Percentiles rank a stretch among this genome's conserved stretches.
These are phyloP conservation scores for Tychaedon coryphoeus DNA, from an alignment of 2,113 vertebrate genomes.

Conservation along the genomic window DNA sequence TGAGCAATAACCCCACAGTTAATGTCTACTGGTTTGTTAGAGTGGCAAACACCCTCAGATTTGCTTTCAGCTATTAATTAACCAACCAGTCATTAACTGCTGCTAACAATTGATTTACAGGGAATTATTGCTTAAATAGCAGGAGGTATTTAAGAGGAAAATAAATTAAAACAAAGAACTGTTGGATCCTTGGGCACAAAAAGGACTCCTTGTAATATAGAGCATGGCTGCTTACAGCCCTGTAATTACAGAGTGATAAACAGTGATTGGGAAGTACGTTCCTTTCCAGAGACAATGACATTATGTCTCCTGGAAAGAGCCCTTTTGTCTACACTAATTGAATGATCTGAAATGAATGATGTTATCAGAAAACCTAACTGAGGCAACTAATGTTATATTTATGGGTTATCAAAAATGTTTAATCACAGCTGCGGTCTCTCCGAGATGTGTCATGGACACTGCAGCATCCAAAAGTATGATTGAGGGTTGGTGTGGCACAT, in stretches of 20 bases:
- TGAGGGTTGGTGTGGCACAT: background rate
- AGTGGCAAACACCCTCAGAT: constrained; percentile 69
- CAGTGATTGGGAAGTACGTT: constrained; percentile 69
- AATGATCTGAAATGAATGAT: constrained; percentile 68
- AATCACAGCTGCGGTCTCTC: background rate
- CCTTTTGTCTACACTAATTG: constrained; percentile 65
- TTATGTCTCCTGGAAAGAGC: constrained; percentile 59
- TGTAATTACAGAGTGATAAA: constrained; percentile 78
- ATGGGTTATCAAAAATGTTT: constrained; percentile 62
- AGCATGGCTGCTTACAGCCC: constrained; percentile 51
- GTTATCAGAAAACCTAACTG: constrained; percentile 57
- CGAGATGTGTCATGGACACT: background rate
- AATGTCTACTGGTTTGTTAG: constrained; percentile 56
- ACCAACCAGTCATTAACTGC: constrained; percentile 79
- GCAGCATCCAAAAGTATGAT: constrained; percentile 19
- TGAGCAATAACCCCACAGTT: constrained; percentile 42
- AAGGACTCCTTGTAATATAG: constrained; percentile 65
- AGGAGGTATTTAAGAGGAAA: constrained; percentile 78
- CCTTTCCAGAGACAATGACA: constrained; percentile 66
- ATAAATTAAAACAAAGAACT: constrained; percentile 82
- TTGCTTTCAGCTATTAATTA: constrained; percentile 82
- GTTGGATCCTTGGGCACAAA: constrained; percentile 67
- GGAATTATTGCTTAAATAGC: constrained; percentile 78
- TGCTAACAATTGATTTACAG: constrained; percentile 79
- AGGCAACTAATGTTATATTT: constrained; percentile 59